These are phyloP conservation scores for Ovis aries DNA, from an alignment of 2,113 vertebrate species.

Conservation along the genomic window ARS-UI_Ramb_v3.0 NC_056057.1:6170501-6171000, in stretches of 20 bases:
- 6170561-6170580: not conserved
- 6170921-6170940: not conserved
- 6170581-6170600: not conserved
- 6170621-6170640: not conserved
- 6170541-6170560: not conserved
- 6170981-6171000: not conserved
- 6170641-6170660: not conserved
- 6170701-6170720: not conserved
- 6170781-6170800: not conserved
- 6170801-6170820: not conserved
- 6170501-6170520: not conserved
- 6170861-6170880: not conserved
- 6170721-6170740: not conserved
- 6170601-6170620: not conserved
- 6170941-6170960: not conserved
- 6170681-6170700: not conserved
- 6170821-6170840: not conserved
- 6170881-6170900: accelerated
- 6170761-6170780: not conserved
- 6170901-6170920: not conserved
- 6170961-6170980: accelerated
- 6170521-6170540: not conserved
- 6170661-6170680: not conserved
- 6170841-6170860: not conserved
- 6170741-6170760: not conserved